Conservation (phyloP, 2,113 vertebrate species). For the Oreotragus oreotragus region DNA sequence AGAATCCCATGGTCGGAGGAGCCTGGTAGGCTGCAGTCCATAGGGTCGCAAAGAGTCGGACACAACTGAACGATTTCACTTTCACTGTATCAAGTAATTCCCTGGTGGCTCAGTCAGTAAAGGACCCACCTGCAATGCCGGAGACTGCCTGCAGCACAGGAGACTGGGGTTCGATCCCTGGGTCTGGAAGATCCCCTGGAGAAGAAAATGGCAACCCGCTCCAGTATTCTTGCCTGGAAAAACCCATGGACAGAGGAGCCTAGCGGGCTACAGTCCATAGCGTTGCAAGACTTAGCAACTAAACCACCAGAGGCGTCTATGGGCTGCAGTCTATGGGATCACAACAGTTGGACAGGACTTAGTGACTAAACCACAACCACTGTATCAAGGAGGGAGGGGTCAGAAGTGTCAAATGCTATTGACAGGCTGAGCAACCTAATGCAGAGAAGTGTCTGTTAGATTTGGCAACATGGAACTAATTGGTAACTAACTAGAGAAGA, state of each 20-base stretch:
- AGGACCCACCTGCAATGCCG: neutral
- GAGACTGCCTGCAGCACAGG: neutral
- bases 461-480: neutral
- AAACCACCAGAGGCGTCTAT: neutral
- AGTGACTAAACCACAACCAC: neutral
- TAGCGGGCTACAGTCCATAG: neutral
- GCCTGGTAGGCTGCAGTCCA: no score
- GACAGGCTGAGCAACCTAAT: neutral
- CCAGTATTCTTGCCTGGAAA: neutral
- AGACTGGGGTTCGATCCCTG: neutral
- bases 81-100: neutral
- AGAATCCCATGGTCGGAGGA: no score
- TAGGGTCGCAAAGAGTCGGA: no score
- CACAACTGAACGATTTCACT: no score
- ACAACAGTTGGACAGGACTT: neutral
- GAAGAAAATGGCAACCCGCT: neutral
- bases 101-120: neutral
- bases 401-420: neutral
- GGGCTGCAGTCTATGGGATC: neutral
- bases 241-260: neutral
- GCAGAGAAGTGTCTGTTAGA: neutral
- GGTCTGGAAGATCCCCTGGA: neutral
- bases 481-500: neutral
- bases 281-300: neutral
- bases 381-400: neutral